These are phyloP conservation scores for Nerophis ophidion DNA, from an alignment of 2,113 vertebrate genomes.

Conservation along the genomic window DNA sequence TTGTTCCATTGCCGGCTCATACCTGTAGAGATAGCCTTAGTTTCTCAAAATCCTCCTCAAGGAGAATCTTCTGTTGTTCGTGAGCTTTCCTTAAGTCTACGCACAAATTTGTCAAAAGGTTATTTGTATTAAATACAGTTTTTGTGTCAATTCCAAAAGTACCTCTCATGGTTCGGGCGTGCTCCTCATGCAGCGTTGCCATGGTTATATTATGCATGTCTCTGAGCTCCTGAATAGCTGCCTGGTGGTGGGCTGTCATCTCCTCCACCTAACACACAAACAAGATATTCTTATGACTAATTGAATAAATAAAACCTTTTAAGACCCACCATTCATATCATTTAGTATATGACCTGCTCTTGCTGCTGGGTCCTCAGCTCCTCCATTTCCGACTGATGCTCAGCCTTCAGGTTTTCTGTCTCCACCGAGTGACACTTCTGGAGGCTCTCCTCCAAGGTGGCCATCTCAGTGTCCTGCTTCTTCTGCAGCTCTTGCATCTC, in stretches of 20 bases:
- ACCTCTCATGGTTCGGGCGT: conserved; percentile 86
- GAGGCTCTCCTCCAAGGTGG: conserved; percentile 75
- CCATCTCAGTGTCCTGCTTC: conserved; percentile 82
- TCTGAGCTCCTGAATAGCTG: conserved; percentile 78
- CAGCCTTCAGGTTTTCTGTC: conserved; percentile 72
- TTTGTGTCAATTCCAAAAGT: conserved; percentile 3
- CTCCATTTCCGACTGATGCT: conserved; percentile 84
- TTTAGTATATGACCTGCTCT: conserved; percentile 59
- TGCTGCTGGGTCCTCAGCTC: conserved; percentile 71
- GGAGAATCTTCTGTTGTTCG: conserved; percentile 82
- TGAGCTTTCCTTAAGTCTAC: conserved; percentile 85
- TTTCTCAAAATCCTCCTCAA: conserved; percentile 89
- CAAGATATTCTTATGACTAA: neutral
- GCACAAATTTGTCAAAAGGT: conserved; percentile 12
- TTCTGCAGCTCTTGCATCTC: conserved; percentile 76
- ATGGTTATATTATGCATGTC: conserved; percentile 80
- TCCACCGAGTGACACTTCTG: conserved; percentile 73
- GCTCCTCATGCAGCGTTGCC: conserved; percentile 81
- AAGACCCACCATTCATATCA: neutral
- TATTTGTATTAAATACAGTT: conserved; percentile 2
- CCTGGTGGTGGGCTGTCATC: conserved; percentile 77
- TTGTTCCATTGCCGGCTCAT: neutral
- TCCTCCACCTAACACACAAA: conserved; percentile 79
- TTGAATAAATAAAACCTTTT: neutral
- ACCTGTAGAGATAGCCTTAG: conserved; percentile 86